These are phyloP conservation scores for Paguma larvata DNA, from an alignment of 2,797 vertebrate species.

Conservation along the genomic window DNA sequence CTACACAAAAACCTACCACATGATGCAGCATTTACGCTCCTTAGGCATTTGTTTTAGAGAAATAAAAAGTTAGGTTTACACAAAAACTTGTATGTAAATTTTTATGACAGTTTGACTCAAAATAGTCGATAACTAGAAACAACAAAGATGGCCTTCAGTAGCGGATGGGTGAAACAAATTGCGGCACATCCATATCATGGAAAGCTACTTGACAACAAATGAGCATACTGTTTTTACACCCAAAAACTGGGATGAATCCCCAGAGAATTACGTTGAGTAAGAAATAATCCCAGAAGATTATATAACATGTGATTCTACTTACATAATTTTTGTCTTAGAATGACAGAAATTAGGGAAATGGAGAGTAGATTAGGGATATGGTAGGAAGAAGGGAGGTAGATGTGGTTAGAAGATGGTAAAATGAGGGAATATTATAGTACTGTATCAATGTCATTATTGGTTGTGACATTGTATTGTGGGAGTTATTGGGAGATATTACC, in stretches of 20 bases:
- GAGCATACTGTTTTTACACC: background rate
- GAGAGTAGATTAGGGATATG: background rate
- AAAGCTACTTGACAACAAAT: background rate
- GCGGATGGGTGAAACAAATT: background rate
- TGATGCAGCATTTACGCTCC: background rate
- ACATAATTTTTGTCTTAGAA: background rate
- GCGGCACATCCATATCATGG: no score
- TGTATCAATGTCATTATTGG: background rate
- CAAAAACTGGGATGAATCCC: background rate
- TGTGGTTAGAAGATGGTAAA: background rate
- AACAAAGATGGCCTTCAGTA: background rate
- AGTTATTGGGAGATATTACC: background rate
- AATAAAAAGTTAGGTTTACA: background rate
- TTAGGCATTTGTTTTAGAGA: conserved; percentile 7
- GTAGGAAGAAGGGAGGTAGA: background rate
- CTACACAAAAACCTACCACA: background rate
- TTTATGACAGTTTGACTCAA: background rate
- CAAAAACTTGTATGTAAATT: background rate
- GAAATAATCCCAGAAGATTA: background rate
- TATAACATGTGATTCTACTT: background rate
- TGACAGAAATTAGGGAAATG: background rate
- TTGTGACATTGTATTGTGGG: background rate
- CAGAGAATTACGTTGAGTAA: background rate
- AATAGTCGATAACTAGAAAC: background rate
- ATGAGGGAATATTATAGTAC: background rate